phyloP scores from a whole-genome alignment of 2,797 vertebrate genomes.

The Cossypha caffra region DNA sequence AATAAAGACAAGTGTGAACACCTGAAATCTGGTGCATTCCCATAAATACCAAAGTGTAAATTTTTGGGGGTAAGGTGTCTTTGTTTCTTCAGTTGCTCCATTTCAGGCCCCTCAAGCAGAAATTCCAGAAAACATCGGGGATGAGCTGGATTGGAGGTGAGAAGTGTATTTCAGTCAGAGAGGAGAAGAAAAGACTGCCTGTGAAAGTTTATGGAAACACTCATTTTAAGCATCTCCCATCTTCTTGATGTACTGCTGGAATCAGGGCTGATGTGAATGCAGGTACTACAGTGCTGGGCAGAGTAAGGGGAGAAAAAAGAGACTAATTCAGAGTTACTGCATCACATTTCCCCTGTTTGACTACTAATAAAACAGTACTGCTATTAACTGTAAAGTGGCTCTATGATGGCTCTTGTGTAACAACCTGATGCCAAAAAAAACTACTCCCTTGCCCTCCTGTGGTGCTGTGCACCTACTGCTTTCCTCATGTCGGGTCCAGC shows the following conservation, averaged over 20 bases:
- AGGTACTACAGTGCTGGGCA: background rate
- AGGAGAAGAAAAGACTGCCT: background rate
- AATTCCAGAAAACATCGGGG: background rate
- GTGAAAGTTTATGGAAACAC: background rate
- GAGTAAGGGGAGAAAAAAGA: background rate
- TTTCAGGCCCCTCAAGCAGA: background rate
- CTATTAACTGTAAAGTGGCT: background rate
- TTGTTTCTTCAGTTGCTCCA: background rate
- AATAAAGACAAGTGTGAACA: background rate
- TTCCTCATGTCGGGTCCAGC: background rate
- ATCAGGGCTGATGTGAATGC: background rate
- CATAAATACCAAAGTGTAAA: background rate
- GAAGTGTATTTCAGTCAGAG: background rate
- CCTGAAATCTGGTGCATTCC: background rate
- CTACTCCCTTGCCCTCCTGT: background rate
- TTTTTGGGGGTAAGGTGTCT: background rate
- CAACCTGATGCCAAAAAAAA: background rate
- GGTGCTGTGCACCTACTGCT: background rate
- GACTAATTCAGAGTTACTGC: background rate
- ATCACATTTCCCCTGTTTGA: background rate
- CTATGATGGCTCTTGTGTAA: background rate
- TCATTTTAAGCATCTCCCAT: background rate
- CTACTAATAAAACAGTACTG: background rate
- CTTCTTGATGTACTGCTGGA: background rate
- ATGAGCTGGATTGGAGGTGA: background rate